A percentile compares a stretch with the other conserved stretches of the same genome.
These are phyloP conservation scores for Chamaea fasciata DNA, from an alignment of 2,113 vertebrate genomes.

Conservation along the genomic window DNA sequence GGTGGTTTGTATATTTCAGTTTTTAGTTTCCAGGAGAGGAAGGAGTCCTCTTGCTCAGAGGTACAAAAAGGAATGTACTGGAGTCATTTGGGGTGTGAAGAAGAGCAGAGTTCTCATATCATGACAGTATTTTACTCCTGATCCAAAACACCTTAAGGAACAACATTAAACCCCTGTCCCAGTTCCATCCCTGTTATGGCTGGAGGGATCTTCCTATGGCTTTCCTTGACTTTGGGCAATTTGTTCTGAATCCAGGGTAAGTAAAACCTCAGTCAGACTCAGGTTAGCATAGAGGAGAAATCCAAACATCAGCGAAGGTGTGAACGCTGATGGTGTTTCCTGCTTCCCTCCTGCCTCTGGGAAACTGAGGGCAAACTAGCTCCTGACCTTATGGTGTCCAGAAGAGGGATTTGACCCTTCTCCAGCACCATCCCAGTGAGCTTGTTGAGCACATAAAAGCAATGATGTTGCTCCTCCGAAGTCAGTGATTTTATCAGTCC, in stretches of 20 bases:
- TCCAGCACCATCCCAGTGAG: not conserved
- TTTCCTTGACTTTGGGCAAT: not conserved
- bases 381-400: not conserved
- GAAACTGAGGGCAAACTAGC: not conserved
- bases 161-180: not conserved
- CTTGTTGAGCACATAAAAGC: not conserved
- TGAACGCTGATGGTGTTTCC: rapidly evolving
- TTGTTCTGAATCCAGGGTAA: not conserved
- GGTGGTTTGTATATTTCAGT: not conserved
- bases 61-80: not conserved
- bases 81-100: not conserved
- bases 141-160: not conserved
- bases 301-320: not conserved
- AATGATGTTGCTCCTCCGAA: not conserved
- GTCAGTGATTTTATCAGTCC: not conserved
- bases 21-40: not conserved
- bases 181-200: not conserved
- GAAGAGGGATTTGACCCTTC: not conserved
- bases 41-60: not conserved
- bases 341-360: not conserved
- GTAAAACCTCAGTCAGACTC: not conserved
- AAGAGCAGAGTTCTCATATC: not conserved
- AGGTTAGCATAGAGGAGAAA: not conserved
- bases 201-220: not conserved
- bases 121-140: not conserved